phyloP scores from a whole-genome alignment of 2,888 invertebrate genomes.

The Cyclophora punctaria region DNA sequence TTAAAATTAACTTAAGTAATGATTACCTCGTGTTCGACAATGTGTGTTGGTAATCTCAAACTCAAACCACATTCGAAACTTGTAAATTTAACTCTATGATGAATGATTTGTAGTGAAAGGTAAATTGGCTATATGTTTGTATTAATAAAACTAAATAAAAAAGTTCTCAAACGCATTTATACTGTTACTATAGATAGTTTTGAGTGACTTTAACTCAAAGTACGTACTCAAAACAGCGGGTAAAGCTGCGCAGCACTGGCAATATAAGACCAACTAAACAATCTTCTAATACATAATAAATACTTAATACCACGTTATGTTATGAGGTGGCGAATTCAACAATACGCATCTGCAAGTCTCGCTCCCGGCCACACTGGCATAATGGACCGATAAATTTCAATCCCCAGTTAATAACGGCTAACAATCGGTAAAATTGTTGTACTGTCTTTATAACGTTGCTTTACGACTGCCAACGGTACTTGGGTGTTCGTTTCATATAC shows the following conservation, averaged over 20 bases:
- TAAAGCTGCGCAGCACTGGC: not conserved
- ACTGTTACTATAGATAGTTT: too few species aligned
- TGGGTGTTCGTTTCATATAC: conserved; percentile 1
- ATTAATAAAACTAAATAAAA: too few species aligned
- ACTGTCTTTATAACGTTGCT: conserved; percentile 8
- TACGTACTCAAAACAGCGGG: too few species aligned
- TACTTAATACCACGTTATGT: conserved; percentile 36
- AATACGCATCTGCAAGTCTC: conserved; percentile 24
- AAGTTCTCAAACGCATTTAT: too few species aligned
- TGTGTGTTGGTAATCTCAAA: too few species aligned
- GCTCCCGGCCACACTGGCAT: conserved; percentile 28
- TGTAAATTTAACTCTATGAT: too few species aligned
- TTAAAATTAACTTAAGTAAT: too few species aligned
- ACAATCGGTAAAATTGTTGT: conserved; percentile 21
- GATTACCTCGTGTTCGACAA: too few species aligned
- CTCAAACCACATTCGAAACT: too few species aligned
- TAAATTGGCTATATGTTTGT: too few species aligned
- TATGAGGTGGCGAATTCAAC: conserved; percentile 43
- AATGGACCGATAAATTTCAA: conserved; percentile 53
- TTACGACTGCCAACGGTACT: conserved; percentile 3
- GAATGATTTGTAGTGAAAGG: too few species aligned
- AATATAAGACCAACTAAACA: not conserved
- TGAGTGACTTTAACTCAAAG: too few species aligned
- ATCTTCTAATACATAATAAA: conserved; percentile 1
- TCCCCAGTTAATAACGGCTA: conserved; percentile 38